Evolutionary conservation across 2,888 invertebrate genomes (phyloP), one percentile per base, ranked within the genome.

Genomic region (Strigamia transsilvanica): DNA sequence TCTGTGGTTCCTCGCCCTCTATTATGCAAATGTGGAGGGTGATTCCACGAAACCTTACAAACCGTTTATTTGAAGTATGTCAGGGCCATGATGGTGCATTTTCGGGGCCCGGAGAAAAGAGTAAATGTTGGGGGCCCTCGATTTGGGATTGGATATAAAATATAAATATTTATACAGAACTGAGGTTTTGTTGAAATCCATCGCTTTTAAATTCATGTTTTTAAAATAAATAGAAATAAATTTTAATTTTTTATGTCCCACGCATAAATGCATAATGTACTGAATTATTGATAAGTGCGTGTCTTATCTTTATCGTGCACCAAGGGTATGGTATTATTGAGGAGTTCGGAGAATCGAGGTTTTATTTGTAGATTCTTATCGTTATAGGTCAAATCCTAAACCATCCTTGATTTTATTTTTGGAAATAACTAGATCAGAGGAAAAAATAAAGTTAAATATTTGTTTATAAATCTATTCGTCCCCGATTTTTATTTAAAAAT

Each of bases 261-360:
- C n/a, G n/a, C 46, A 56, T 56, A 56, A 18, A 38, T 38, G 38
- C 38, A 38, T 38, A 38, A 38, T 38, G 10, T 38, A 10, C 38
- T 38, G 38, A 38, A 38, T 38, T 38, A 38, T 38, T 15, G 56
- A 56, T 56, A 56, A 56, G 56, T 56, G 18, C 56, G n/a, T 56
- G 51, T 18, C 12, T 46, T 46, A 18, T 56, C 18, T n/a, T 56
- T 56, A 21, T 56, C 56, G 56, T 56, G 56, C 56, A 18, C 2
- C 56, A 21, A 56, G 21, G 56, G 18, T 56, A 56, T n/a, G 56
- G 18, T 56, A 56, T 56, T 56, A 56, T 56, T 56, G 18, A n/a
- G 13, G 2, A 2, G 21, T 9, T 9, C 1, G n/a, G n/a, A 56
- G 21, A 56, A 4, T 18, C 18, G 56, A 56, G 15, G 56, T 18